Conservation (phyloP, 2,888 invertebrate genomes). For the Rhagonycha lutea region DNA sequence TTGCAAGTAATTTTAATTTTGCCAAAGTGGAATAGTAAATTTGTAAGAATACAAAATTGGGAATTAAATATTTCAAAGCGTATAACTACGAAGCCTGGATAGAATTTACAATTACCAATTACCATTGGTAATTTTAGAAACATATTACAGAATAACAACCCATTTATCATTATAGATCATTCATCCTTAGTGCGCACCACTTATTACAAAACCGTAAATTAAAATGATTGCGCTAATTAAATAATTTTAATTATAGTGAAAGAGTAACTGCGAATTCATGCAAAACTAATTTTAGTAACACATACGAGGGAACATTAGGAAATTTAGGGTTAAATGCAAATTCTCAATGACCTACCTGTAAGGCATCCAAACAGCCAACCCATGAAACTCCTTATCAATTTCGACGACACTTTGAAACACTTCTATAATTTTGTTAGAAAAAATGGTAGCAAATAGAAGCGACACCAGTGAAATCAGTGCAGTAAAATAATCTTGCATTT, state of each 20-base stretch:
- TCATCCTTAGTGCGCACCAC: not conserved
- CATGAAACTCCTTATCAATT: slow-evolving; percentile 36
- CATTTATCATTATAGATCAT: not conserved
- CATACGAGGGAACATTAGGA: not conserved
- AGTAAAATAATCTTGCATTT: slow-evolving; percentile 34
- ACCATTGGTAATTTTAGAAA: not conserved
- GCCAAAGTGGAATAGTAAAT: not conserved
- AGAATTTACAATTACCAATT: not conserved
- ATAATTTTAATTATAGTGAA: not conserved
- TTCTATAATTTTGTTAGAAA: slow-evolving; percentile 34
- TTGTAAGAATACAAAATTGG: not conserved
- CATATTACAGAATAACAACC: not conserved
- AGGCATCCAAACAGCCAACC: slow-evolving; percentile 36
- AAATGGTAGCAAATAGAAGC: slow-evolving; percentile 32
- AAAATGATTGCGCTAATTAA: not conserved
- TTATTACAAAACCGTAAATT: not conserved
- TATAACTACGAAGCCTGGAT: not conserved
- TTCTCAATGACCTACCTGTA: slow-evolving; percentile 37
- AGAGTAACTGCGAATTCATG: not conserved
- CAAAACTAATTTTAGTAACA: not conserved
- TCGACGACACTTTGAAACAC: slow-evolving; percentile 36
- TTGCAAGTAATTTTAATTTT: not conserved
- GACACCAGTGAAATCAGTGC: slow-evolving; percentile 18
- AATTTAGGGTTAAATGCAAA: not conserved
- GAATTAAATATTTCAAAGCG: not conserved